Base-by-base conservation (phyloP, 2,797 vertebrate species). In the Chaetodon trifasciatus region DNA sequence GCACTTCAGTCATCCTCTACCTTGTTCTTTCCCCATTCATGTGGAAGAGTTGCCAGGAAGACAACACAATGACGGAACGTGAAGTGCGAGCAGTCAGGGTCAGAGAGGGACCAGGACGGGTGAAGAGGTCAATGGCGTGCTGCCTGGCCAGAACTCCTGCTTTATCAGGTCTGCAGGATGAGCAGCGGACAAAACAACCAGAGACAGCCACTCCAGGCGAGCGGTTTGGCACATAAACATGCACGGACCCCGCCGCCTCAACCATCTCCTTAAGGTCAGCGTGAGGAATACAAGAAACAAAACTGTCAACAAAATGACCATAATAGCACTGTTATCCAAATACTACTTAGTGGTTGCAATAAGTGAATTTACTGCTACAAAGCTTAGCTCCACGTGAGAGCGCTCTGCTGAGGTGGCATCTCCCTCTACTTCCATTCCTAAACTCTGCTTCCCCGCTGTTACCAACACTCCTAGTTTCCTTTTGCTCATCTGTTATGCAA, bases 61-160 rank as follows among this genome's bases (percentile, higher is more conserved):
- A 95, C 81, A 76, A 90, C 85, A 95, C 93, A 94, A 95, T 94
- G 89, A 89, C 81, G 85, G 93, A 94, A 93, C 94, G 91, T 74
- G 79, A 83, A 74, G 88, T 69, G 76, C 16, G 74, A 89, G 78
- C 81, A 87, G 89, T 92, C 63, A 77, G 44, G 68, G 77, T 32
- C 73, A 78, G 70, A 78, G 70, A 49, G 55, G 67, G 70, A 56
- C 81, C 42, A 62, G 60, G 1, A 58, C 66, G 49, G 88, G 78
- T 86, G 68, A 89, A 69, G 71, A 83, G 90, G 90, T 91, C 83
- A 88, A 44, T 64, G 67, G 82, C 64, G 44, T 87, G 84, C 85
- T 79, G 86, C 81, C 84, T 89, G 84, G 39, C 62, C 66, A 46
- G 73, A 72, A 52, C 65, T 81, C 69, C 47, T 52, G 55, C 76